phyloP scores from a whole-genome alignment of 2,113 vertebrate species.

The Acrocephalus arundinaceus region DNA sequence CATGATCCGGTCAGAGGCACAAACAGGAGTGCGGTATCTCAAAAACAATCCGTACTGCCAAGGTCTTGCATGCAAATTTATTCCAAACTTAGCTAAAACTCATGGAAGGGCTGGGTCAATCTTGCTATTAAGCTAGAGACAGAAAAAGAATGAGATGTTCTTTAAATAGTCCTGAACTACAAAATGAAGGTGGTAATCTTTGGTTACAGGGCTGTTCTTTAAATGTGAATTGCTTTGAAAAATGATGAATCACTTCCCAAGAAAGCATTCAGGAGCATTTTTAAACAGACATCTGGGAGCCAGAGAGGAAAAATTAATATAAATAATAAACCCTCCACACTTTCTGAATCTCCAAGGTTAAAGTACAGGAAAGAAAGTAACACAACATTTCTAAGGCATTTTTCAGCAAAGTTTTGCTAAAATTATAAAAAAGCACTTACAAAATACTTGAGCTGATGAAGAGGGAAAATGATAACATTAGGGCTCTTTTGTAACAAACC shows the following conservation, averaged over 20 bases:
- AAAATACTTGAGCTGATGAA: slow-evolving; percentile 23
- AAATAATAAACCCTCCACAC: not conserved
- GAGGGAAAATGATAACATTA: slow-evolving; percentile 1
- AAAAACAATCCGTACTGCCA: not conserved
- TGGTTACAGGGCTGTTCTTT: slow-evolving; percentile 5
- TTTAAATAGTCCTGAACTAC: not conserved
- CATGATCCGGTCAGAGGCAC: not conserved
- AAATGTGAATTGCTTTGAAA: slow-evolving; percentile 33
- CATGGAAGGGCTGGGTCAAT: not conserved
- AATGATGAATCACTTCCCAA: slow-evolving; percentile 49
- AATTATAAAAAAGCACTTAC: not conserved
- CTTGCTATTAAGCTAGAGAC: not conserved
- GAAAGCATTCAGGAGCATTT: slow-evolving; percentile 2
- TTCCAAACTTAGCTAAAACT: not conserved
- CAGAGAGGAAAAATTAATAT: slow-evolving; percentile 47
- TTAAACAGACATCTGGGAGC: slow-evolving; percentile 49
- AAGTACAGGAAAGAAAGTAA: not conserved
- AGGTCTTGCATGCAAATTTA: not conserved
- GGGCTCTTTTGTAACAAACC: not conserved
- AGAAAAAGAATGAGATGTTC: slow-evolving; percentile 19
- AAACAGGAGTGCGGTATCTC: not conserved
- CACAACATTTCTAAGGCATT: not conserved
- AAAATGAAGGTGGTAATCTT: not conserved
- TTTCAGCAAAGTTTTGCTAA: slow-evolving; percentile 7
- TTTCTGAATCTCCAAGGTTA: not conserved